Base-by-base conservation (phyloP, 1,140 invertebrate genomes). In the Lanistes nyassanus region DNA sequence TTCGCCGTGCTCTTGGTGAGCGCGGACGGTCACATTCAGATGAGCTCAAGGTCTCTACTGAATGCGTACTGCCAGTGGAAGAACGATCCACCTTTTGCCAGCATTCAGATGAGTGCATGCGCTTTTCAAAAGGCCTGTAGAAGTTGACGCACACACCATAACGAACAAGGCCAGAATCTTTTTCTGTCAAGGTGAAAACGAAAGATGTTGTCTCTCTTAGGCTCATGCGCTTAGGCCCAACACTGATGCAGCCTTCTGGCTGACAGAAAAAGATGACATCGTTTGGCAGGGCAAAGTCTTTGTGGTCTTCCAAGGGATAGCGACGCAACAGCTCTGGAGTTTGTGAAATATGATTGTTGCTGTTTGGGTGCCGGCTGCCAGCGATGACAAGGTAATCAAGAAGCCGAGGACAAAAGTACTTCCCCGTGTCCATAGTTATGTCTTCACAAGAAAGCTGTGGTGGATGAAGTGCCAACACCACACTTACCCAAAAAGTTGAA, bases 261-360 rank as follows among this genome's bases (percentile, higher is more conserved):
- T 99, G 98, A 88, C 98, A 99, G 90, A 99, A 99, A 87, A 98
- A 98, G 11, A 99, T 97, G 92, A 99, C 98, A 90, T 99, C 98
- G 82, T 97, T 90, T 1, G 98, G 97, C 77, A 99, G 90, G 0
- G 96, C 94, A 90, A 99, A 99, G 90, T 99, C 98, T 86, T 89
- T 87, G 89, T 99, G 98, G 90, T 99, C 98, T 79, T 98, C 96
- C 11, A 96, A 92, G 0, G 98, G 98, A 90, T 99, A 99, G n/a
- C 98, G 92, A 47, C 97, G 82, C 23, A 90, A 76, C 34, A 90
- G 78, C 67, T 90, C 88, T 29, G 89, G 89, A 11, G 87, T 87
- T 74, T 89, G 88, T 11, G 87, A 84, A 26, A 88, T 85, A 78
- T 86, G 85, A 74, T 88, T 89, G 76, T 89, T 88, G 39, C 84